A percentile compares a stretch with the other conserved stretches of the same genome.
Conservation (phyloP, 1,140 invertebrate genomes). For the Heliconius hermathena region DNA sequence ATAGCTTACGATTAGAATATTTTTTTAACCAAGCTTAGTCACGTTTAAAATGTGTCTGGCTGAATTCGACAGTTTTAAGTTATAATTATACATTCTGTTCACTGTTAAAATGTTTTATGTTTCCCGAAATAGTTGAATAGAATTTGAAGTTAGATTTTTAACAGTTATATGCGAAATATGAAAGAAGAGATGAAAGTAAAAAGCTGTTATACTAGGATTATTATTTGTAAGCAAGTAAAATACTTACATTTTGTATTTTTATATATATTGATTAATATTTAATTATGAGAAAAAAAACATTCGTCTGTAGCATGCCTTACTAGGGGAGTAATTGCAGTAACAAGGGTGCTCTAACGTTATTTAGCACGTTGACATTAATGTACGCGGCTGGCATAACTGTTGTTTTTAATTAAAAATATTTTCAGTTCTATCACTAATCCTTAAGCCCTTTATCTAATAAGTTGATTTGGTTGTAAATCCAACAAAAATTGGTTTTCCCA, state of each 20-base stretch:
- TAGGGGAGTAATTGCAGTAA: slow-evolving; percentile 65
- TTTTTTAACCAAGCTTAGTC: no score
- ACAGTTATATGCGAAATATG: no score
- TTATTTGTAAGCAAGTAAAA: no score
- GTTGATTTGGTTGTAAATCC: neutral
- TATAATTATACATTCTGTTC: neutral
- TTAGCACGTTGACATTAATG: slow-evolving; percentile 66
- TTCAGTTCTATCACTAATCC: slow-evolving; percentile 49
- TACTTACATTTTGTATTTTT: neutral
- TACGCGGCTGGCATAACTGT: slow-evolving; percentile 51
- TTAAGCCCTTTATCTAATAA: neutral
- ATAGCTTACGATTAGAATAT: no score
- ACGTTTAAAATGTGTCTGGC: neutral
- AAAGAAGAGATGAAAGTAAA: no score
- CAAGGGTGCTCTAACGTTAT: slow-evolving; percentile 74
- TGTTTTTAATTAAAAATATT: slow-evolving; percentile 66
- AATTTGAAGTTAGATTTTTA: no score
- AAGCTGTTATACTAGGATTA: no score
- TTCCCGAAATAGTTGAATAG: no score
- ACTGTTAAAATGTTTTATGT: no score
- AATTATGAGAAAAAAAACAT: neutral
- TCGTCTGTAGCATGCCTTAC: slow-evolving; percentile 9
- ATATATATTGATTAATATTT: neutral
- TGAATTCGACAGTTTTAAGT: neutral
- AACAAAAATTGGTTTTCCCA: neutral